Evolutionary conservation across 2,888 invertebrate genomes (phyloP), one percentile per base, ranked within the genome.

Genomic region (Lasioglossum morio): DNA sequence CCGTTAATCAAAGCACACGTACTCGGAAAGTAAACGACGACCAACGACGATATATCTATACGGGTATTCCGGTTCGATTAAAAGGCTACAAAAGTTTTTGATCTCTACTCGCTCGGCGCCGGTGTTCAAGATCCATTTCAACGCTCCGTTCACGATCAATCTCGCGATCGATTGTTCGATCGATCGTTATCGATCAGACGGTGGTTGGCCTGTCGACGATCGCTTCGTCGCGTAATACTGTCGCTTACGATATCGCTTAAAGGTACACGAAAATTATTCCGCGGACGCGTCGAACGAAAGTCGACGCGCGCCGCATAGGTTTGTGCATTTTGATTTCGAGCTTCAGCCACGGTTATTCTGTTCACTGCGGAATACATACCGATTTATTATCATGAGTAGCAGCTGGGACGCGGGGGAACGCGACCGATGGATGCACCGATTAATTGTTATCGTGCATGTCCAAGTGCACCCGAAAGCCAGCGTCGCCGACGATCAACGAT

Each of bases 271-370:
- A 82, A 82, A 79, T 81, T 72, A 69, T 77, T 70, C 19, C 23
- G 48, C 63, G 72, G 46, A 82, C 69, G 10, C 81, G 60, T 10
- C 48, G 57, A 57, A 53, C 2, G 53, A 53, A 53, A 23, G 14
- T 43, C 73, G 75, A 82, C 74, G 75, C 19, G 46, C 57, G 43
- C 30, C 27, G 73, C 80, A 87, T 81, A 40, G 76, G 88, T 88
- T 85, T 74, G 77, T 84, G 72, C 72, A 89, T 93, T 92, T 93
- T 93, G 92, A 93, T 92, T 93, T 88, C 82, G 82, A 91, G 92
- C 92, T 93, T 90, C 91, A 92, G 92, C 92, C 91, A 91, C 88
- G 84, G 84, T 82, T 85, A 89, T 88, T 84, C 87, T 84, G 82
- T 90, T 90, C 91, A 87, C 57, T 77, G 82, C 87, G 86, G 86